phyloP scores from a whole-genome alignment of 2,797 vertebrate species.

The Sebastes trivittatus region DNA sequence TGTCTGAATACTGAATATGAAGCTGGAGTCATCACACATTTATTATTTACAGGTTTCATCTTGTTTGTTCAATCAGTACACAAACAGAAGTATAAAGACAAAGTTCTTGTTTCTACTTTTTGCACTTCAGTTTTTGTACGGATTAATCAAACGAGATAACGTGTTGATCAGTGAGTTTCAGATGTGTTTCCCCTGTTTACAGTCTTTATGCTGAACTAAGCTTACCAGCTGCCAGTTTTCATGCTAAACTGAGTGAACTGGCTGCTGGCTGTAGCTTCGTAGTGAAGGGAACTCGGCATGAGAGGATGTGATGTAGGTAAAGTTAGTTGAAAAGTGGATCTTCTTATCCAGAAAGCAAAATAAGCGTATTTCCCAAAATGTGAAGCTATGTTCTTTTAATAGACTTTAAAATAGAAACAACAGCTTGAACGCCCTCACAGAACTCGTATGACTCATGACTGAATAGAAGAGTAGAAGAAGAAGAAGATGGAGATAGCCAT shows the following conservation, averaged over 20 bases:
- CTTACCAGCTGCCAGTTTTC: background rate
- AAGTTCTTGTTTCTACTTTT: too few relatives aligned
- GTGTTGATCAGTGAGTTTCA: too few relatives aligned
- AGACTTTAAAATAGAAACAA: background rate
- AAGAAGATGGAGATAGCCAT: background rate
- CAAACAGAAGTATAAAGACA: background rate
- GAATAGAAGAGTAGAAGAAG: slow-evolving; percentile 18
- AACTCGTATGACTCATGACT: background rate
- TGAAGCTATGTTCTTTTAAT: background rate
- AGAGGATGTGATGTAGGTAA: too few relatives aligned
- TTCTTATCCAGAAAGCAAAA: background rate
- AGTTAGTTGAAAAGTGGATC: background rate
- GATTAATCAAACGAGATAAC: background rate
- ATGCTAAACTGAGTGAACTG: background rate
- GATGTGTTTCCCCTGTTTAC: background rate
- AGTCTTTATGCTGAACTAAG: background rate
- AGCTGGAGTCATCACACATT: background rate
- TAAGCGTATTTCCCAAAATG: background rate
- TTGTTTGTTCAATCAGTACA: background rate
- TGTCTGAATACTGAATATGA: too few relatives aligned
- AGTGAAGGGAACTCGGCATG: background rate
- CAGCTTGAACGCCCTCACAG: background rate
- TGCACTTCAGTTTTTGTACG: background rate
- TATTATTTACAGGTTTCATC: background rate
- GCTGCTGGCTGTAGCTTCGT: background rate